A percentile compares a stretch with the other conserved stretches of the same genome.
These are phyloP conservation scores for Scalopus aquaticus DNA, from an alignment of 2,113 vertebrate species.

Conservation along the genomic window DNA sequence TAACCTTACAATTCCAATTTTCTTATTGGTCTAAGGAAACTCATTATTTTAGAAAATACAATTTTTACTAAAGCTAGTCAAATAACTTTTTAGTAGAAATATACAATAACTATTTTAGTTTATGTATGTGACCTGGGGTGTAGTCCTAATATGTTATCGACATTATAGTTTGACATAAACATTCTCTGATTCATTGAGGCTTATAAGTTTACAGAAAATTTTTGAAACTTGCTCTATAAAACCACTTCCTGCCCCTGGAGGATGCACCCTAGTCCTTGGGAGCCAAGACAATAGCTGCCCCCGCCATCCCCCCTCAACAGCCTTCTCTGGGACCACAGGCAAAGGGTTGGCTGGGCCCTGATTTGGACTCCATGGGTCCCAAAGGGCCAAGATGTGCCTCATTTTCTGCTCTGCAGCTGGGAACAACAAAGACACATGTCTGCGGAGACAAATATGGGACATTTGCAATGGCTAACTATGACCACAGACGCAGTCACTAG, in stretches of 20 bases:
- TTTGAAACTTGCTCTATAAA: neutral
- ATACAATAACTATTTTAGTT: neutral
- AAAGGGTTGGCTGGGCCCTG: neutral
- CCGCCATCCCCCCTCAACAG: too few relatives aligned
- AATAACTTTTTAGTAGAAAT: neutral
- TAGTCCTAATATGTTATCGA: neutral
- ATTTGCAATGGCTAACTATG: neutral
- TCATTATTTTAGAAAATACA: neutral
- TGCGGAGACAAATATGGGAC: neutral
- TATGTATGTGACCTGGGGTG: neutral
- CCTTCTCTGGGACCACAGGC: too few relatives aligned
- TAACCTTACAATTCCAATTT: neutral
- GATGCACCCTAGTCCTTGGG: too few relatives aligned
- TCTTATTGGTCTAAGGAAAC: neutral
- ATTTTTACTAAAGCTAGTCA: neutral
- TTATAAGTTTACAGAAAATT: neutral
- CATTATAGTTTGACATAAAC: neutral
- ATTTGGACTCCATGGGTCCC: too few relatives aligned
- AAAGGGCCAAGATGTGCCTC: too few relatives aligned
- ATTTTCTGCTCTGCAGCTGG: too few relatives aligned
- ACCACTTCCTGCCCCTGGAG: too few relatives aligned
- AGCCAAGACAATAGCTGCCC: too few relatives aligned
- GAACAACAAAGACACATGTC: neutral
- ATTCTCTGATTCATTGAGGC: neutral
- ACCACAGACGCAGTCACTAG: neutral